Evolutionary conservation across 2,797 vertebrate genomes (phyloP), one percentile per base, ranked within the genome.

Genomic region (Fringilla coelebs): DNA sequence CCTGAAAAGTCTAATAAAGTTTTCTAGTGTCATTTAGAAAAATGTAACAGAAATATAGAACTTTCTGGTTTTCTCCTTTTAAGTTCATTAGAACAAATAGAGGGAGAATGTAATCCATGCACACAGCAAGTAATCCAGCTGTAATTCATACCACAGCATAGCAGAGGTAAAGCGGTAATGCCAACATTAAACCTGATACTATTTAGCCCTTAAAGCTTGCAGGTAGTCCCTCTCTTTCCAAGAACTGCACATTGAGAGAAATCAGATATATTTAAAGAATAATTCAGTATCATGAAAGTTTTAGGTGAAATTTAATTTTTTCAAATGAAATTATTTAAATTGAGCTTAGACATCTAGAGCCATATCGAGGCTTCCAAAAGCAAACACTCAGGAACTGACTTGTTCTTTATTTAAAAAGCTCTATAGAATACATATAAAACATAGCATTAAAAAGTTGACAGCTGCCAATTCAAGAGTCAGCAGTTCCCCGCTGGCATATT

Each of bases 201-300:
- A 71, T 70, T 81, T 7, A 90, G 70, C 38, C 22, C 70, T 90
- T 58, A 80, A 72, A 75, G 54, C 70, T 38, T 75, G 57, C 88
- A 96, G 82, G 89, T 92, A 93, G 92, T 85, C 79, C 41, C 46
- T 52, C 32, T 91, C 68, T 71, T 89, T 85, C 79, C 72, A 92
- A 89, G 60, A 87, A 85, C 34, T 74, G 68, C 61, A 74, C 70
- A 43, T 16, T 40, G 28, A 78, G 18, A 91, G 61, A 88, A 83
- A 86, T 51, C 49, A 91, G 45, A 89, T 57, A 71, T 36, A 74
- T 62, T 88, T 78, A 65, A 90, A 88, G 73, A 88, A 84, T 43
- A 93, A 36, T 29, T 74, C 45, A 60, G 32, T 46, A 88, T 36
- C 17, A 62, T 25, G 11, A 26, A 71, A 81, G 43, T 51, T 51